Conservation (phyloP, 2,797 vertebrate genomes). For the Sebastes paucispinis region DNA sequence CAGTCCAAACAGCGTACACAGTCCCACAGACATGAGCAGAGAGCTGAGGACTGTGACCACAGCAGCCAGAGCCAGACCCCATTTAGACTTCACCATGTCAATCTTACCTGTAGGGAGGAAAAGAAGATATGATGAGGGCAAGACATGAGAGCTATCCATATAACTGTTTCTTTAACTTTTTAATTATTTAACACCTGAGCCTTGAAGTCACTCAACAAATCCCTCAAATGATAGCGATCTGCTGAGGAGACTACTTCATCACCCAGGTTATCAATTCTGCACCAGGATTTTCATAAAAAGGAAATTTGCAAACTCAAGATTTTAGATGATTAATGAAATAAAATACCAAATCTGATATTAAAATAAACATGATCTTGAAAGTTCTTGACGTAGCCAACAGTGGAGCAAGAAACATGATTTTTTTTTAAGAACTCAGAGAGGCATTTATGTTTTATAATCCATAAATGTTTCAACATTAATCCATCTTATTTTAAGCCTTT, state of each 20-base stretch:
- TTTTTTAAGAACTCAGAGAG: not conserved
- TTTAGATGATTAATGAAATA: not conserved
- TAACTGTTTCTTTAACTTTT: not conserved
- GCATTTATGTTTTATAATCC: not conserved
- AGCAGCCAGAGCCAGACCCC: conserved; percentile 95
- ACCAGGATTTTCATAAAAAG: not conserved
- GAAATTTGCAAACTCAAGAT: not conserved
- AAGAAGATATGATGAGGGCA: not conserved
- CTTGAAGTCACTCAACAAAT: not conserved
- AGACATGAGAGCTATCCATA: accelerated
- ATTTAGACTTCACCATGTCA: conserved; percentile 99
- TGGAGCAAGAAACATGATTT: not conserved
- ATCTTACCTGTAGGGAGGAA: conserved; percentile 89
- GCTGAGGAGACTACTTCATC: not conserved
- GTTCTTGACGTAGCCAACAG: not conserved
- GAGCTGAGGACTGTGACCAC: conserved; percentile 98
- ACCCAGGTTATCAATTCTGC: not conserved
- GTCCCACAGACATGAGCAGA: conserved; percentile 96
- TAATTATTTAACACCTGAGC: not conserved
- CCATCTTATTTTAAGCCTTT: not conserved
- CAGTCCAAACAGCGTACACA: conserved; percentile 96
- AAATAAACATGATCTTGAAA: not conserved
- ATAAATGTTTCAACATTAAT: not conserved
- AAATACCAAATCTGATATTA: not conserved
- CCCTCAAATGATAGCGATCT: not conserved